phyloP scores from a whole-genome alignment of 2,888 invertebrate genomes.

The Fragum sueziense region DNA sequence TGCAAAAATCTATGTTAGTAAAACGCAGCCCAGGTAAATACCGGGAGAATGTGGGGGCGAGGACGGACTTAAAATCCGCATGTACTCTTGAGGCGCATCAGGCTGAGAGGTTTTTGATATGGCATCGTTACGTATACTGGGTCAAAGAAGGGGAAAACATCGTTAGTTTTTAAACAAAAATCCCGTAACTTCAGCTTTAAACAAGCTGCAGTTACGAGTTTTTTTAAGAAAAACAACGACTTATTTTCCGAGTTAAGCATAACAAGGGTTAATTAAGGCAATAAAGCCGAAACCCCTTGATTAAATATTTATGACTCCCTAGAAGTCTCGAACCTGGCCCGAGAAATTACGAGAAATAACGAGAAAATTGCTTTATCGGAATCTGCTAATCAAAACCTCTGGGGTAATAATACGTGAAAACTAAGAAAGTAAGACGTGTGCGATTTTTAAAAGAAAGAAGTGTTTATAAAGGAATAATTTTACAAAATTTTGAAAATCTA shows the following conservation, averaged over 20 bases:
- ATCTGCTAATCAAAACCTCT: neutral
- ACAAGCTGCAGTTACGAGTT: too few species aligned
- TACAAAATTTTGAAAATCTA: neutral
- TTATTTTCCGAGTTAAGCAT: too few species aligned
- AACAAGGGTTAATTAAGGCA: slow-evolving; percentile 37
- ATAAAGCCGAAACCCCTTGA: slow-evolving; percentile 33
- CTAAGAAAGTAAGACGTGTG: neutral
- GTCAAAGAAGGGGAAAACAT: too few species aligned
- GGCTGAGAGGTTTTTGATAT: too few species aligned
- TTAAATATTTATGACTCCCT: slow-evolving; percentile 45
- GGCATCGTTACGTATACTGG: too few species aligned
- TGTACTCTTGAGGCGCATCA: too few species aligned
- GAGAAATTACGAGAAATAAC: slow-evolving; percentile 13
- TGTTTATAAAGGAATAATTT: neutral
- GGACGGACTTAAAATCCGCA: too few species aligned
- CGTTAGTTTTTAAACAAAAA: neutral
- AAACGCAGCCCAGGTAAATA: too few species aligned
- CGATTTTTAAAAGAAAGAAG: neutral
- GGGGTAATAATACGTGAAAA: neutral
- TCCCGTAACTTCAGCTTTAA: too few species aligned
- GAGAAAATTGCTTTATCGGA: neutral
- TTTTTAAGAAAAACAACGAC: too few species aligned
- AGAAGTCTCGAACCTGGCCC: slow-evolving; percentile 36
- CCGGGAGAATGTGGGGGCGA: too few species aligned
- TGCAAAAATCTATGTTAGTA: too few species aligned